Conservation (phyloP, 1,140 invertebrate species). For the Pentalonia nigronervosa region DNA sequence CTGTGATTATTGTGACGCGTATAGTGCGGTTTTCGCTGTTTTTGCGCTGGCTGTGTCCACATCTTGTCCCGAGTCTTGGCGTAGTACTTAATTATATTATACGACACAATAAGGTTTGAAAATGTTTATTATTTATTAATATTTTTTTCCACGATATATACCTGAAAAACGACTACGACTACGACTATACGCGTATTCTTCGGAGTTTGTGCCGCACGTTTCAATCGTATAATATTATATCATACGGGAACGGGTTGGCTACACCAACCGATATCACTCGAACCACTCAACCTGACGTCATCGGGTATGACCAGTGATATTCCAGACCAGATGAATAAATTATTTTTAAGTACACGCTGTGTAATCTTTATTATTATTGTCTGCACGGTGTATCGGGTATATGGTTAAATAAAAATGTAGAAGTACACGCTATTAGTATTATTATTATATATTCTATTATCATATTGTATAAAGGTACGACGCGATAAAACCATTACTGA, state of each 20-base stretch:
- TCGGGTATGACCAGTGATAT: background rate
- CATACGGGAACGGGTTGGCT: background rate
- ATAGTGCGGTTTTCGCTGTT: background rate
- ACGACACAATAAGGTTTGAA: background rate
- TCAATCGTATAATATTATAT: no score
- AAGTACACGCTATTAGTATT: no score
- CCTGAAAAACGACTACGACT: background rate
- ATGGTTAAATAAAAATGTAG: no score
- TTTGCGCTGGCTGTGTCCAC: background rate
- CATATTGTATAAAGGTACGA: no score
- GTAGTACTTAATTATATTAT: background rate
- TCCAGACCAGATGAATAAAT: background rate
- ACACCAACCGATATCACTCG: background rate
- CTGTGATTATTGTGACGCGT: background rate
- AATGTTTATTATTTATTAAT: background rate
- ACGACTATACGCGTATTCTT: background rate
- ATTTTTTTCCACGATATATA: background rate
- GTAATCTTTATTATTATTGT: no score
- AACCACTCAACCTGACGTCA: background rate
- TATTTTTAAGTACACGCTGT: no score
- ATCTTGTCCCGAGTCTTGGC: background rate
- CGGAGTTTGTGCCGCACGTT: background rate
- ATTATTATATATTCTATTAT: no score
- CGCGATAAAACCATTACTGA: no score
- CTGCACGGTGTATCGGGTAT: no score